phyloP scores from a whole-genome alignment of 2,888 invertebrate species.

The Mystacides longicornis region DNA sequence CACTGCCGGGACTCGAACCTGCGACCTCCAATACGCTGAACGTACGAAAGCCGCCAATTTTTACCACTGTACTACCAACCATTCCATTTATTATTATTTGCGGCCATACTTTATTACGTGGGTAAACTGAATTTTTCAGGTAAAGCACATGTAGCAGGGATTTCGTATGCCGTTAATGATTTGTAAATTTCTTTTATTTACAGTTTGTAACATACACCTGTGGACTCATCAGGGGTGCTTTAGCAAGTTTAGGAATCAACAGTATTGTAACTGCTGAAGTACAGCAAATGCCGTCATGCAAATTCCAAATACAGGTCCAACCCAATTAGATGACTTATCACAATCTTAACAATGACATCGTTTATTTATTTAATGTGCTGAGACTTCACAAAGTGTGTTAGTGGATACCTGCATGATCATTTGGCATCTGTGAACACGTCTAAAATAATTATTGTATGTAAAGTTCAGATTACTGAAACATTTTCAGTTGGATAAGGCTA shows the following conservation, averaged over 20 bases:
- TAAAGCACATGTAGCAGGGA: no score
- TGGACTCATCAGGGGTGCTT: constrained; percentile 88
- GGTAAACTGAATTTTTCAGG: no score
- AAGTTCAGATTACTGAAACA: no score
- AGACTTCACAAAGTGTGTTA: background rate
- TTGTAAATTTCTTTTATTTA: constrained; percentile 30
- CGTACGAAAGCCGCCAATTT: no score
- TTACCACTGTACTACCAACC: no score
- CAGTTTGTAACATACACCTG: constrained; percentile 91
- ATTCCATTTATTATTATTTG: no score
- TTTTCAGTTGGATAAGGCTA: no score
- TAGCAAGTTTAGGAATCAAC: constrained; percentile 89
- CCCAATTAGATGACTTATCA: constrained; percentile 12
- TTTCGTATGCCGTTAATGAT: background rate
- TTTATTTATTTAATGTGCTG: background rate
- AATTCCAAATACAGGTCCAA: constrained; percentile 86
- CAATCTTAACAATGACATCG: background rate
- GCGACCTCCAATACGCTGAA: no score
- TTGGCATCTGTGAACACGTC: no score
- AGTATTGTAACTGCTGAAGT: constrained; percentile 95
- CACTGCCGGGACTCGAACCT: no score
- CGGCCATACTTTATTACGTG: no score
- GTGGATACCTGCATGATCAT: background rate
- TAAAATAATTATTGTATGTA: no score
- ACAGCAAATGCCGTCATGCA: constrained; percentile 84